Evolutionary conservation across 2,113 vertebrate genomes (phyloP), one percentile per base, ranked within the genome.

Genomic region (Falcunculus frontatus): DNA sequence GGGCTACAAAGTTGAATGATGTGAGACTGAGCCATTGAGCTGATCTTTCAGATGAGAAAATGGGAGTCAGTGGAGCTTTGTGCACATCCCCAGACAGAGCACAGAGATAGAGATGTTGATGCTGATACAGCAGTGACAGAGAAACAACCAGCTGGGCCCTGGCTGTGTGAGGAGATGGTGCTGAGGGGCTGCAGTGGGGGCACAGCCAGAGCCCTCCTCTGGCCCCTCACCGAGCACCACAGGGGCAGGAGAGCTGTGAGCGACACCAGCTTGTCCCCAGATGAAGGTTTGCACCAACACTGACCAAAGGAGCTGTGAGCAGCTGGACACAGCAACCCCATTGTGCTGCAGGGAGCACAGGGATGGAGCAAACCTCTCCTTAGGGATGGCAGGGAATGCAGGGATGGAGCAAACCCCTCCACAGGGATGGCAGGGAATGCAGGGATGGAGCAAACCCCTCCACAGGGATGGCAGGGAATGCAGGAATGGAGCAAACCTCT

Each of bases 211-310:
- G 3, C 50, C 19, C 49, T 44, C 21, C 44, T 13, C 26, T 27
- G 4, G 52, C 22, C 1, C 27, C 27, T 10, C 32, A 1, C 0
- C 4, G 41, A n/a, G 47, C 65, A 4, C 7, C 2, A 14, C 25
- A 21, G 55, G 6, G 55, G n/a, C 35, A 44, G 60, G 5, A 33
- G 9, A 12, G 25, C 30, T 3, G 22, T 27, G 15, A n/a, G 17
- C 18, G 49, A 22, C 20, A 39, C 3, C 63, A 41, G 22, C 19
- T 13, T 75, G 44, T 56, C 29, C 69, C 69, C 33, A 32, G 29
- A 16, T 46, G 39, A 23, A 73, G 27, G 9, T 32, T 33, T 33
- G 55, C 19, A 57, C 0, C 1, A 27, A 16, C 39, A 12, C 10
- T 25, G 11, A 3, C 27, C 6, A 52, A 8, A 46, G 49, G 4